Base-by-base conservation (phyloP, 2,113 vertebrate genomes). In the Ailurus styani region DNA sequence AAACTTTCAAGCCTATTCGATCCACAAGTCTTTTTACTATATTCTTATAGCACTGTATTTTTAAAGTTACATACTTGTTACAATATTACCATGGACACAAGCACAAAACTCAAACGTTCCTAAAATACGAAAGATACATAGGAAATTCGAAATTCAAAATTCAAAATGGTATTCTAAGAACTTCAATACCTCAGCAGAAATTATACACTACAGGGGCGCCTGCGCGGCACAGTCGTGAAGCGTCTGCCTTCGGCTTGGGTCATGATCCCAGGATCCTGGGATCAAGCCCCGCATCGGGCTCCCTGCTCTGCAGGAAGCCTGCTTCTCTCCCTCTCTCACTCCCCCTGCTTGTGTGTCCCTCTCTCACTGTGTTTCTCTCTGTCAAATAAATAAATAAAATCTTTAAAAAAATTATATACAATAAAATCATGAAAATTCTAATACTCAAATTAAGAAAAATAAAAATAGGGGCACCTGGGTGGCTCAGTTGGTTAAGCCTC, bases 111-210 rank as follows among this genome's bases (percentile, higher is more conserved):
- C 85, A 95, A 97, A 95, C 7, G 94, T 64, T 90, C 40, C 62
- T 90, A 91, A 96, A 96, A 93, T 84, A 90, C 37, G 31, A 94
- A 90, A 96, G 42, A 90, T 17, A 55, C 2, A 45, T 42, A 86
- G 83, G 18, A 85, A 94, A 96, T 79, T 94, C 64, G 9, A 87
- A 93, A 95, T 83, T 94, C 68, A 93, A 93, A 97, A 95, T 62
- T 57, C 55, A 25, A 60, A 60, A 27, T 25, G 64, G 42, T 34
- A 96, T 82, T 94, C 64, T 93, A 94, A 93, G 54, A 85, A 86
- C 47, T 95, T 93, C 31, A 93, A 11, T 75, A 96, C 6, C 50
- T 47, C 55, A 87, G 50, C 73, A 94, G 34, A 96, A 66, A 7
- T 64, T 83, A 97, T 34, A 54, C n/a, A 86, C 47, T 92, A 95